Percentiles rank a stretch among this genome's conserved stretches.
These are phyloP conservation scores for Leistus spinibarbis DNA, from an alignment of 2,888 invertebrate species.

Conservation along the genomic window DNA sequence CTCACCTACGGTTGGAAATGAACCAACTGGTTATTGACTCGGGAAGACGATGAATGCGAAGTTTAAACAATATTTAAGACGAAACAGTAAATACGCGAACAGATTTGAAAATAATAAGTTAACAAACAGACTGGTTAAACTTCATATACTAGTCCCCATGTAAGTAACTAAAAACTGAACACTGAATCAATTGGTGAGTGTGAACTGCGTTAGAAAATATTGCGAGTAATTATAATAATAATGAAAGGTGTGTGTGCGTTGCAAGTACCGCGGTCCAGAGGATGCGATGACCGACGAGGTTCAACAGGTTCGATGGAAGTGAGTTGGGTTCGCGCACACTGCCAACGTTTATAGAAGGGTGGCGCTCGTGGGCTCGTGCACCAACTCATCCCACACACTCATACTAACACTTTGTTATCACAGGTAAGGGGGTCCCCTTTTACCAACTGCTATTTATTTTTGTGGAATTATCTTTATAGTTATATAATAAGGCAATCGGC, in stretches of 20 bases:
- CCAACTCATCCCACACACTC: background rate
- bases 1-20: background rate
- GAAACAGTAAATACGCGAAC: too few species aligned
- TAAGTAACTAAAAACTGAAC: too few species aligned
- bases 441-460: background rate
- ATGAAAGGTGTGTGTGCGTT: background rate
- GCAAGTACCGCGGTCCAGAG: too few species aligned
- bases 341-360: conserved; percentile 13
- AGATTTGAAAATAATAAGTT: background rate
- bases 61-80: background rate
- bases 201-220: too few species aligned
- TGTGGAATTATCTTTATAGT: too few species aligned
- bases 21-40: too few species aligned
- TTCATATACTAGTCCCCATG: background rate
- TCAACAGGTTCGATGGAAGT: conserved; percentile 25
- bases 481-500: too few species aligned
- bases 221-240: background rate
- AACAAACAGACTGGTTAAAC: background rate
- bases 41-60: background rate
- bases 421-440: background rate
- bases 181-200: too few species aligned
- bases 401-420: background rate
- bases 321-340: background rate
- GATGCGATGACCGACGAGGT: background rate
- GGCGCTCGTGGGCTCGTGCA: conserved; percentile 10